phyloP scores from a whole-genome alignment of 2,797 vertebrate genomes.

The Mycteria americana region DNA sequence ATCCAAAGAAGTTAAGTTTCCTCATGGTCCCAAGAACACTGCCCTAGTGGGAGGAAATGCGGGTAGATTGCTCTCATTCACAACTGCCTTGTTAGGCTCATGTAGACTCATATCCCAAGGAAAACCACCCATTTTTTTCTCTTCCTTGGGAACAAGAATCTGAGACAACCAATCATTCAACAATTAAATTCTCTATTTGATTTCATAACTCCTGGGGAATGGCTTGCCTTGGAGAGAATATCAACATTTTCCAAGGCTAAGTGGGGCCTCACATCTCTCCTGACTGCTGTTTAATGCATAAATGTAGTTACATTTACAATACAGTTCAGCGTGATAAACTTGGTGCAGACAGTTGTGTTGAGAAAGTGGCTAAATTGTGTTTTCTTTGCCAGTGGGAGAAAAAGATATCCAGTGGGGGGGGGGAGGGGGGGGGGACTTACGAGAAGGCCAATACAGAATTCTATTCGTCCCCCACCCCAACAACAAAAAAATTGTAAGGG shows the following conservation, averaged over 20 bases:
- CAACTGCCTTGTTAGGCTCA: neutral
- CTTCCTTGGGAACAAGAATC: neutral
- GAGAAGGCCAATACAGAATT: neutral
- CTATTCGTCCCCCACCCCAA: rapidly evolving
- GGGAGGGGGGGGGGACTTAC: neutral
- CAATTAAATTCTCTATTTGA: neutral
- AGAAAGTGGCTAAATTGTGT: neutral
- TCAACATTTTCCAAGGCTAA: neutral
- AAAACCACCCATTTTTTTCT: neutral
- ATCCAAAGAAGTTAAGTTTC: neutral
- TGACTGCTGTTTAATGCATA: neutral
- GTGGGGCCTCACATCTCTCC: neutral
- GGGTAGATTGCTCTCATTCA: neutral
- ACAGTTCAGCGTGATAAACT: neutral
- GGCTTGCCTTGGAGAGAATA: neutral
- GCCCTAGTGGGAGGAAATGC: neutral
- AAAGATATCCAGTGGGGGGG: neutral
- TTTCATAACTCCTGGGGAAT: neutral
- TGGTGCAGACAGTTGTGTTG: neutral
- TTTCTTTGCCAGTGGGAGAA: neutral
- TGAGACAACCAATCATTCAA: neutral
- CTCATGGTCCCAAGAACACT: neutral
- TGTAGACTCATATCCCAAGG: neutral
- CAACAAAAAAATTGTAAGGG: neutral
- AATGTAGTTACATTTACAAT: neutral